Percentiles rank a stretch among this genome's conserved stretches.
Evolutionary conservation across 2,113 vertebrate genomes (phyloP).

Genomic region (Scomber japonicus): DNA sequence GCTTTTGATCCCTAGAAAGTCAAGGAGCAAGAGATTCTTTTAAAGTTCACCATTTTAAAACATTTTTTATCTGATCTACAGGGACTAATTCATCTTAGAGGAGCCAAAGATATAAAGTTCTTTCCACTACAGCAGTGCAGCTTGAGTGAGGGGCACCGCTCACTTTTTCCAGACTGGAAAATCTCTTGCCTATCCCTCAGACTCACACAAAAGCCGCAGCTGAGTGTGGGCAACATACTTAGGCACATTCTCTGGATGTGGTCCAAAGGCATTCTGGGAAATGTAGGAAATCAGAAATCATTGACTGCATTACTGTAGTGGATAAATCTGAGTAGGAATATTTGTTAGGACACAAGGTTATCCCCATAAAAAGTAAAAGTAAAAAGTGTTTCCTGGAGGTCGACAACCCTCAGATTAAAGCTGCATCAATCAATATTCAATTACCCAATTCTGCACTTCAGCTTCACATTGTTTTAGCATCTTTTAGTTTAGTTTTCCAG

Average conservation of each 20-base stretch:
- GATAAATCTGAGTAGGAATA: neutral
- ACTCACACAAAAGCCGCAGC: slow-evolving; percentile 29
- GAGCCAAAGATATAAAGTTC: slow-evolving; percentile 11
- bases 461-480: too few species aligned
- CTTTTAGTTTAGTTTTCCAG: too few species aligned
- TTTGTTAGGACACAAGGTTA: neutral
- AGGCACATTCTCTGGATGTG: slow-evolving; percentile 4
- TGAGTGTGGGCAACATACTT: neutral
- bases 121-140: slow-evolving; percentile 46
- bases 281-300: neutral
- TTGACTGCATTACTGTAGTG: too few species aligned
- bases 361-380: neutral
- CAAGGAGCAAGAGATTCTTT: neutral
- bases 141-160: slow-evolving; percentile 44
- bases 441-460: too few species aligned
- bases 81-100: neutral
- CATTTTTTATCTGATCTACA: too few species aligned
- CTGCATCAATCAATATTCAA: neutral
- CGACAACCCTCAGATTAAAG: neutral
- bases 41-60: neutral
- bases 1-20: slow-evolving; percentile 5
- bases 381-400: neutral
- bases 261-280: slow-evolving; percentile 15
- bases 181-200: slow-evolving; percentile 10
- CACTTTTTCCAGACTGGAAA: slow-evolving; percentile 73